A percentile compares a stretch with the other conserved stretches of the same genome.
phyloP scores from a whole-genome alignment of 2,888 invertebrate genomes.

The Nephrotoma guestfalica region DNA sequence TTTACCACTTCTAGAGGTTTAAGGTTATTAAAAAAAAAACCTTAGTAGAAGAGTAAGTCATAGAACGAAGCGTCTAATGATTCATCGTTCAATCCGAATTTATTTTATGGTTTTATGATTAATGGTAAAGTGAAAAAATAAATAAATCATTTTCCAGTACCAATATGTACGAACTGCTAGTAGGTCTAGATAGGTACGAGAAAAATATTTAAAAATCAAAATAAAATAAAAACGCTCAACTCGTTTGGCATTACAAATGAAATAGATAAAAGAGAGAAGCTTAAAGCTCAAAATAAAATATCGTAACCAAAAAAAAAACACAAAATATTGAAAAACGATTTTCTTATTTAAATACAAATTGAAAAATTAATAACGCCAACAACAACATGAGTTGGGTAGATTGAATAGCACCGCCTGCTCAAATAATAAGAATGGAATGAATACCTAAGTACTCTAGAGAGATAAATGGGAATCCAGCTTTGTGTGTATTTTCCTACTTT shows the following conservation, averaged over 20 bases:
- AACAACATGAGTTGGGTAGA: background rate
- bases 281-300: background rate
- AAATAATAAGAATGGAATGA: no score
- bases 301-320: background rate
- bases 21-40: no score
- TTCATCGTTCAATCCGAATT: no score
- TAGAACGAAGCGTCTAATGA: no score
- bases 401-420: no score
- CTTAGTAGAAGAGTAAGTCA: no score
- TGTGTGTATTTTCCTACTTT: background rate
- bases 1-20: no score
- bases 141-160: no score
- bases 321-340: background rate
- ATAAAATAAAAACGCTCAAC: background rate
- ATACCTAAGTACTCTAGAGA: background rate
- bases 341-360: background rate
- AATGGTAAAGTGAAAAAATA: no score
- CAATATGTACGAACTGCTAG: no score
- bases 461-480: background rate
- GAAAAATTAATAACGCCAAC: background rate
- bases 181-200: no score
- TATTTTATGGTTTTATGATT: no score
- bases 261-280: background rate
- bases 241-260: background rate
- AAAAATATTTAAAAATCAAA: background rate